Percentiles rank a stretch among this genome's conserved stretches.
These are phyloP conservation scores for Tetheella fluctuosa DNA, from an alignment of 2,888 invertebrate genomes.

Conservation along the genomic window DNA sequence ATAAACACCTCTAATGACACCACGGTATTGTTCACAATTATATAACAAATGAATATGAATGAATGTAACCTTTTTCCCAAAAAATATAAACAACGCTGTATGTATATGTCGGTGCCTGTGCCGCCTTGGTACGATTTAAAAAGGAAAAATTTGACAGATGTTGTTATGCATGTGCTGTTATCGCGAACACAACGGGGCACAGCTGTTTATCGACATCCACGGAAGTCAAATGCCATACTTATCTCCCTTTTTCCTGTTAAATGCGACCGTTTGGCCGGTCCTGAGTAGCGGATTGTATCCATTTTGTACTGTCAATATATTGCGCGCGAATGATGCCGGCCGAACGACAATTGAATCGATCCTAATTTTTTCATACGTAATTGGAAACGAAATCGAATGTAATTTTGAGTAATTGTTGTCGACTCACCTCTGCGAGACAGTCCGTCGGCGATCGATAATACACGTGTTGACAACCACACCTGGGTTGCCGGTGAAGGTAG, in stretches of 20 bases:
- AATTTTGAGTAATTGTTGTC: slow-evolving; percentile 21
- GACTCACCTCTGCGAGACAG: slow-evolving; percentile 55
- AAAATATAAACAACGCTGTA: background rate
- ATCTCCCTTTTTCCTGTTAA: slow-evolving; percentile 51
- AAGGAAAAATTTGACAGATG: slow-evolving; percentile 12
- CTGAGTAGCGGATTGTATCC: slow-evolving; percentile 4
- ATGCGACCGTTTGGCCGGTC: slow-evolving; percentile 12
- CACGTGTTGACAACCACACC: slow-evolving; percentile 62
- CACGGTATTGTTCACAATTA: slow-evolving; percentile 1
- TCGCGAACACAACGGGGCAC: slow-evolving; percentile 25
- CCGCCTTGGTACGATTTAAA: slow-evolving; percentile 1
- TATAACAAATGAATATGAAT: background rate
- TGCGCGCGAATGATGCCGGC: slow-evolving; percentile 11
- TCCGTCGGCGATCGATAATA: slow-evolving; percentile 56
- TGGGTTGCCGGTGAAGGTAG: slow-evolving; percentile 42
- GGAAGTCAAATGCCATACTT: slow-evolving; percentile 51
- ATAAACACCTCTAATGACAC: slow-evolving; percentile 16
- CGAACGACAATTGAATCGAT: slow-evolving; percentile 5
- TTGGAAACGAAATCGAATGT: background rate
- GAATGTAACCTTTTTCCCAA: background rate
- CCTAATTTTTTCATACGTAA: background rate
- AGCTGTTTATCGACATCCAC: slow-evolving; percentile 56
- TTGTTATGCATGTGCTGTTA: slow-evolving; percentile 15
- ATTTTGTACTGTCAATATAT: slow-evolving; percentile 4
- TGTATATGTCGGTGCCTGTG: background rate